Base-by-base conservation (phyloP, 1,140 invertebrate species). In the Drosophila nigromelanica region DNA sequence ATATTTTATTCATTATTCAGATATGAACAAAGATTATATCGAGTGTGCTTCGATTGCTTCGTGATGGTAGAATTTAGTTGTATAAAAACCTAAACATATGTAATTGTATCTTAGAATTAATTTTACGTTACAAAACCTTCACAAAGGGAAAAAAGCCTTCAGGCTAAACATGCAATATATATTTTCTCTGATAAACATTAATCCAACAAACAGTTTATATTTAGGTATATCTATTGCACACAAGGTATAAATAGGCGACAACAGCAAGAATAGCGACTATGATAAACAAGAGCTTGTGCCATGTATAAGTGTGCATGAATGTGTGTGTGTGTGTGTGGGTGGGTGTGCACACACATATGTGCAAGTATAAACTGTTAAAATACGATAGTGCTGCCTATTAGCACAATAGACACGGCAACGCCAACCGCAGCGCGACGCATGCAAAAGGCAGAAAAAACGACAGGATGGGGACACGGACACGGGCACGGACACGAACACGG, bases 291-390 rank as follows among this genome's bases (percentile, higher is more conserved):
- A 58, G 56, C 64, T 73, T 55, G 56, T 14, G 43, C 70, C 55
- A 68, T 43, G 24, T 40, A 35, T 35, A 2, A 8, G 8, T 35
- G 12, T 12, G 10, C 27, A 27, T 27, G 27, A 27, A 27, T 8
- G 7, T 35, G 33, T 35, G 33, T 35, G 33, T 35, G 6, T 35
- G 33, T 35, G 15, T 14, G n/a, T 21, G n/a, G n/a, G 5, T 24
- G 47, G 47, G 48, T 42, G n/a, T 67, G 14, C 24, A 21, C 21
- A 55, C 50, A 55, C n/a, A 51, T 58, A 58, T 61, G 67, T 87
- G 83, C 79, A 83, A 86, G 82, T 87, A 89, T 76, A 79, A 89
- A 72, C 83, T 89, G 83, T 89, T 87, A 89, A 87, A 87, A 87
- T 87, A 82, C 85, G 83, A 87, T 89, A 87, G 79, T 78, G 80